Conservation (phyloP, 1,140 invertebrate species). For the Teleogryllus occipitalis region DNA sequence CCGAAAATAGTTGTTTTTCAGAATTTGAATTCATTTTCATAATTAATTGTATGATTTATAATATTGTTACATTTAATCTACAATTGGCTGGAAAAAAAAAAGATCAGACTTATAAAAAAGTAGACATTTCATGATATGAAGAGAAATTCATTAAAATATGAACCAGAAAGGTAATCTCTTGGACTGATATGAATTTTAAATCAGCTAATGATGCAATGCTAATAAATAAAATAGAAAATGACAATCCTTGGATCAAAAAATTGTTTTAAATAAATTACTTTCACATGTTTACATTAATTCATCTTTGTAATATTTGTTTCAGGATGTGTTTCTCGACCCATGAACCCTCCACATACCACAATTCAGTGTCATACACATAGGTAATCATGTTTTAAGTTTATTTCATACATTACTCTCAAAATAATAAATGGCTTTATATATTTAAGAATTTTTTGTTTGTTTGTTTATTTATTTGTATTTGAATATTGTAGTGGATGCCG, state of each 20-base stretch:
- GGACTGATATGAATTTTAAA: neutral
- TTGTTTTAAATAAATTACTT: neutral
- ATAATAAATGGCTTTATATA: neutral
- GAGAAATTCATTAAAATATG: neutral
- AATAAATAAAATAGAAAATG: neutral
- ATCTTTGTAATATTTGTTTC: neutral
- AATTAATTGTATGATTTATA: too few relatives aligned
- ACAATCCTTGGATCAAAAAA: neutral
- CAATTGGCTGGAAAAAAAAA: too few relatives aligned
- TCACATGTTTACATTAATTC: neutral
- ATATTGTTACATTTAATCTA: too few relatives aligned
- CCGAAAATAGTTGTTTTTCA: too few relatives aligned
- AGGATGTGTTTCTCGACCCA: conserved; percentile 7
- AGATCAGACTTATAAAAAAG: too few relatives aligned
- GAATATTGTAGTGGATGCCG: conserved; percentile 40
- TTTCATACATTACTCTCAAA: neutral
- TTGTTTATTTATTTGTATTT: neutral
- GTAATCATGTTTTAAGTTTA: neutral
- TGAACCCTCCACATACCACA: conserved; percentile 10
- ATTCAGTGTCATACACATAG: conserved; percentile 8
- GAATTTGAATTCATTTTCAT: too few relatives aligned
- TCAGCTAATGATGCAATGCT: neutral
- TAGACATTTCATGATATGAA: neutral
- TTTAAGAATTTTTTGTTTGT: too few relatives aligned
- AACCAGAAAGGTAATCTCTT: neutral